A percentile compares a stretch with the other conserved stretches of the same genome.
phyloP scores from a whole-genome alignment of 2,797 vertebrate species.

The Tolypeutes matacus region DNA sequence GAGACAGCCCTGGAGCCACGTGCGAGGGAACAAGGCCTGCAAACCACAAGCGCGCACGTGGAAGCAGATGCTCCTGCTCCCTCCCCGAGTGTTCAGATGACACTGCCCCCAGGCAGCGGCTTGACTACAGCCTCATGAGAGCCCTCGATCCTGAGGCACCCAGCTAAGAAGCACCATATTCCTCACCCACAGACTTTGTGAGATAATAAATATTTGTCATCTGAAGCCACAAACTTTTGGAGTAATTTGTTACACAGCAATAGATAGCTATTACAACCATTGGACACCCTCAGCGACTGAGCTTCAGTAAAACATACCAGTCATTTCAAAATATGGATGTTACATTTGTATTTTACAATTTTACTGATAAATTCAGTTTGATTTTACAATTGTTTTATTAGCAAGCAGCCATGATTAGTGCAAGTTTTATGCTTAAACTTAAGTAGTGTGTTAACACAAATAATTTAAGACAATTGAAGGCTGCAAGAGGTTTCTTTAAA shows the following conservation, averaged over 20 bases:
- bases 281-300: rapidly evolving
- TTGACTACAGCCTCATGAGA: rapidly evolving
- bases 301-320: no score
- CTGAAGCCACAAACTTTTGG: background rate
- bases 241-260: no score
- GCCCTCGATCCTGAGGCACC: background rate
- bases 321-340: background rate
- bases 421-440: background rate
- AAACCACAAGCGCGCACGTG: background rate
- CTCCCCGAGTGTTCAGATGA: background rate
- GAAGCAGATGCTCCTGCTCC: background rate
- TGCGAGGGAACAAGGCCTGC: background rate
- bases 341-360: background rate
- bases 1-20: rapidly evolving
- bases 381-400: background rate
- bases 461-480: background rate
- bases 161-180: background rate
- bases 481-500: background rate
- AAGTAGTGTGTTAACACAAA: background rate
- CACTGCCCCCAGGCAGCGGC: background rate
- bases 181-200: background rate
- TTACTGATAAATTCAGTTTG: background rate
- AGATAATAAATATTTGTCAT: background rate
- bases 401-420: background rate
- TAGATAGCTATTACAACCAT: rapidly evolving